Conservation (phyloP, 2,888 invertebrate species). For the Hypomecis punctinalis region DNA sequence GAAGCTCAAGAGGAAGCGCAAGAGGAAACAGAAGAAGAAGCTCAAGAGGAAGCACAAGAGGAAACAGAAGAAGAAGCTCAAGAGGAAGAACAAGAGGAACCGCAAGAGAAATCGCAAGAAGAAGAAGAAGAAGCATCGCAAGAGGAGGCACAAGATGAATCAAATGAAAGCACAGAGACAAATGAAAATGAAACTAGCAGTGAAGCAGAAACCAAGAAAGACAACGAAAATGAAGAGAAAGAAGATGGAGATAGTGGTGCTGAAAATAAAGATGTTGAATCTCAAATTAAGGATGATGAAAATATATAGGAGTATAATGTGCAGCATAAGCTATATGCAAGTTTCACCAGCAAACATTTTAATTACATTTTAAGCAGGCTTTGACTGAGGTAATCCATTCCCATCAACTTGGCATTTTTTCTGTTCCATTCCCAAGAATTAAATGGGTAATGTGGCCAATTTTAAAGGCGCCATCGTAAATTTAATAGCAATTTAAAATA, state of each 20-base stretch:
- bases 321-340: no score
- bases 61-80: neutral
- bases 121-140: neutral
- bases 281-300: neutral
- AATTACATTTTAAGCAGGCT: no score
- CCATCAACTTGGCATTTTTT: no score
- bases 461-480: no score
- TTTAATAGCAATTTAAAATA: no score
- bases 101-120: slow-evolving; percentile 5
- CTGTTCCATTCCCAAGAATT: no score
- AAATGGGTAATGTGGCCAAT: no score
- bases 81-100: neutral
- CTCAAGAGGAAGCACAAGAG: neutral
- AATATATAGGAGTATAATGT: neutral
- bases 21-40: slow-evolving; percentile 7
- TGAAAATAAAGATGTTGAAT: neutral
- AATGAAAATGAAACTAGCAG: neutral
- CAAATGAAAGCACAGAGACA: neutral
- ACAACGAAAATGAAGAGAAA: neutral
- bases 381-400: no score
- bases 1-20: slow-evolving; percentile 2
- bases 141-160: slow-evolving; percentile 2
- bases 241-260: neutral
- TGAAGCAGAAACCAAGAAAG: neutral
- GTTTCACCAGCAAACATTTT: no score